Conservation (phyloP, 2,797 vertebrate genomes). For the Psittacula echo region DNA sequence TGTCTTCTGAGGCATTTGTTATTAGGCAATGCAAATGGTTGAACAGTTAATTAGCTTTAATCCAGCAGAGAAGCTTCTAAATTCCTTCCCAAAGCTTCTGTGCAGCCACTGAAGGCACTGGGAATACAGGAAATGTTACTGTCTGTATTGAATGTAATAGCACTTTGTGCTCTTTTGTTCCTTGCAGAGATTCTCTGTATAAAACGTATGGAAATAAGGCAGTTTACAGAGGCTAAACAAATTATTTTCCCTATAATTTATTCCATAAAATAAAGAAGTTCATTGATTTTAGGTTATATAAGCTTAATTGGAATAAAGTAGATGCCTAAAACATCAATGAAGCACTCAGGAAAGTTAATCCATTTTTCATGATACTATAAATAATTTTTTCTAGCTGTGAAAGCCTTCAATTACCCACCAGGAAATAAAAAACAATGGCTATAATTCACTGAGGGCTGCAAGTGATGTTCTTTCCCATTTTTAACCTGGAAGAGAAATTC, state of each 20-base stretch:
- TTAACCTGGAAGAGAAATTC: constrained; percentile 3
- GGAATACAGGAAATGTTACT: constrained; percentile 3
- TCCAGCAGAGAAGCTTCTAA: not conserved
- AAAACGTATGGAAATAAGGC: constrained; percentile 49
- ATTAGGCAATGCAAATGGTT: not conserved
- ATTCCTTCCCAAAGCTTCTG: not conserved
- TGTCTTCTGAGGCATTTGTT: not conserved
- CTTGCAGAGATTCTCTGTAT: not conserved
- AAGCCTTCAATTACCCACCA: constrained; percentile 59
- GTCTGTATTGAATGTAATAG: not conserved
- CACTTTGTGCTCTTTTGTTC: not conserved
- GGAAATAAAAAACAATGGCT: constrained; percentile 61
- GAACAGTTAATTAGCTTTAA: not conserved
- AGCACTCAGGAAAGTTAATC: constrained; percentile 53
- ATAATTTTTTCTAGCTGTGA: constrained; percentile 62
- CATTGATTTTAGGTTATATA: constrained; percentile 60
- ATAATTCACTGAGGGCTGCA: constrained; percentile 35
- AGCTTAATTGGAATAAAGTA: constrained; percentile 58
- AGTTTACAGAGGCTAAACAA: constrained; percentile 39
- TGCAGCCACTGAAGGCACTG: not conserved
- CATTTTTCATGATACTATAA: constrained; percentile 64
- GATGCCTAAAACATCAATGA: constrained; percentile 41
- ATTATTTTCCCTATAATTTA: constrained; percentile 44
- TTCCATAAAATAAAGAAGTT: constrained; percentile 39
- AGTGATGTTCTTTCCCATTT: constrained; percentile 11